phyloP scores from a whole-genome alignment of 2,113 vertebrate species.

The Nothobranchius furzeri region DNA sequence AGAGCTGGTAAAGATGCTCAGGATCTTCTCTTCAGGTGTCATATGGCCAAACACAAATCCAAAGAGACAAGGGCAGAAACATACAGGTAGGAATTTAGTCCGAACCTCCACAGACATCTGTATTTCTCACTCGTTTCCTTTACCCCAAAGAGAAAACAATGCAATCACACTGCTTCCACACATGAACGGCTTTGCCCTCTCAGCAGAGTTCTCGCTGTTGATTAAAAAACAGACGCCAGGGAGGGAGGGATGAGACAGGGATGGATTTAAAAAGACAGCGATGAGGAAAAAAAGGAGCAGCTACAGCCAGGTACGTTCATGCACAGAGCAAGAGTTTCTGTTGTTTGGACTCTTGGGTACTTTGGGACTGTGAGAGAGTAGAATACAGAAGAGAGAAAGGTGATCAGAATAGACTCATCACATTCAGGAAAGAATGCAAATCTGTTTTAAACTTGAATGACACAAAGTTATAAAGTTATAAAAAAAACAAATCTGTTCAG shows the following conservation, averaged over 20 bases:
- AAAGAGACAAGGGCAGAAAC: background rate
- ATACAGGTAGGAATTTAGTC: background rate
- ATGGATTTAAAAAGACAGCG: slow-evolving; percentile 22
- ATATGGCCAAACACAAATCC: background rate
- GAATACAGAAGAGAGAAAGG: background rate
- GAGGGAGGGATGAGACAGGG: slow-evolving; percentile 12
- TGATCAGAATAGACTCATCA: too few relatives aligned
- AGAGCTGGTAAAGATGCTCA: background rate
- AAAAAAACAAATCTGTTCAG: background rate
- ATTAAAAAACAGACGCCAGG: slow-evolving; percentile 54
- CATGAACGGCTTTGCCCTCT: slow-evolving; percentile 39
- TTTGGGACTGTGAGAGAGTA: background rate
- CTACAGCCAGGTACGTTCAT: slow-evolving; percentile 1
- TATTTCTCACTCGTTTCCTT: slow-evolving; percentile 4
- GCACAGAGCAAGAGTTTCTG: background rate
- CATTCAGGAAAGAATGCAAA: background rate
- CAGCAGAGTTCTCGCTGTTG: slow-evolving; percentile 37
- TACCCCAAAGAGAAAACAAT: slow-evolving; percentile 22
- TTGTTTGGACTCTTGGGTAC: background rate
- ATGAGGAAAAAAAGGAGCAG: background rate
- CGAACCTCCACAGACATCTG: slow-evolving; percentile 13
- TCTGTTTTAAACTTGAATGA: background rate
- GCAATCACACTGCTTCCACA: slow-evolving; percentile 21
- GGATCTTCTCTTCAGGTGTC: background rate
- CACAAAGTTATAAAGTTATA: background rate